Base-by-base conservation (phyloP, 2,888 invertebrate genomes). In the Smittia sp. region DNA sequence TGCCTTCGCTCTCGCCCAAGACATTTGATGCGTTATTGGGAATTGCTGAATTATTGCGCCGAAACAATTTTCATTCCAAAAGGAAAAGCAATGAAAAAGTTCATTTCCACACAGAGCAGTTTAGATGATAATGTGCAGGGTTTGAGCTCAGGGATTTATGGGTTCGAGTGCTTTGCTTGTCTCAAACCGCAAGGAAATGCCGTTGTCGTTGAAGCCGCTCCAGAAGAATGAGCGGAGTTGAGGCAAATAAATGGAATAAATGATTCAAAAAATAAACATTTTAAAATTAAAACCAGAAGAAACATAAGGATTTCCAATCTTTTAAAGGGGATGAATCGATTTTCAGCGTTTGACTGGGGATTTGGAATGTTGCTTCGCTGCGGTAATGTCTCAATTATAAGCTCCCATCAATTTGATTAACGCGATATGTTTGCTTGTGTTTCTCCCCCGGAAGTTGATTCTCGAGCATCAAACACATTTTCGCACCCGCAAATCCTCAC, bases 11-110 rank as follows among this genome's bases (percentile, higher is more conserved):
- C 62, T 39, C 9, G 67, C 27, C 15, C 25, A 46, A 46, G 46
- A 15, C 32, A 24, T 15, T 18, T 41, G 69, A 70, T 70, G 70
- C 70, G 25, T 70, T 70, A 58, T 70, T 70, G 70, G 70, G 58
- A 70, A 70, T 70, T 70, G 70, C 13, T 70, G 46, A 70, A 32
- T 70, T 70, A 70, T 70, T 70, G 46, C 46, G 13, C n/a, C 15
- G 2, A 11, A 46, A 66, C 27, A 13, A 58, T 20, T 22, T 66
- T n/a, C 15, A 24, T 27, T 66, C 32, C 15, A 66, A 32, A 66
- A 32, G 4, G 20, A 39, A 58, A 58, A 39, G 39, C 13, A 13
- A 39, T 39, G 39, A 46, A 46, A 46, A 13, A 46, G n/a, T 46
- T 46, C 46, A 46, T 46, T 46, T 46, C 46, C 46, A 46, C 15